A percentile compares a stretch with the other conserved stretches of the same genome.
These are phyloP conservation scores for Colletes latitarsis DNA, from an alignment of 1,140 invertebrate genomes.

Conservation along the genomic window DNA sequence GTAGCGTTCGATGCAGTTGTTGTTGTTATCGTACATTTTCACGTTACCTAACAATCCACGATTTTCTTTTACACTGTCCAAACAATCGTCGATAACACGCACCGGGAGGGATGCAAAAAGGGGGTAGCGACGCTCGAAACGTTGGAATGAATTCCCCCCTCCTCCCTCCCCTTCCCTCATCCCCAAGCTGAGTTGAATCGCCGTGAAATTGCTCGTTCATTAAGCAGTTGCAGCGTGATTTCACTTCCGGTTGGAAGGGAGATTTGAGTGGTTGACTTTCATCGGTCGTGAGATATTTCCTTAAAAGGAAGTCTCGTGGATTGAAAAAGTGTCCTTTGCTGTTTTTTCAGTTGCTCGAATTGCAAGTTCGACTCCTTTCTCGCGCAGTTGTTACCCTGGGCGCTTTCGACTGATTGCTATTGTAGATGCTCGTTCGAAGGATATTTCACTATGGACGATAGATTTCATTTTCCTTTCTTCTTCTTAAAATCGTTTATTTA, in stretches of 20 bases:
- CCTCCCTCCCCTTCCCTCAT: background rate
- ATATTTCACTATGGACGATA: background rate
- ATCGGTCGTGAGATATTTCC: background rate
- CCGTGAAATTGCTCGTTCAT: conserved; percentile 20
- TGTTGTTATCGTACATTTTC: background rate
- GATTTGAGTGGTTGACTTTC: conserved; percentile 19
- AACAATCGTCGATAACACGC: background rate
- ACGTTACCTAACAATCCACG: conserved; percentile 22
- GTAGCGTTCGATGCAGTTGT: conserved; percentile 20
- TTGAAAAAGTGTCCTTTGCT: background rate
- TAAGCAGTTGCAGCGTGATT: conserved; percentile 10
- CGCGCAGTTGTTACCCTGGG: background rate
- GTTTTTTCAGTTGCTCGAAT: background rate
- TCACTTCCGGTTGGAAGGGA: background rate
- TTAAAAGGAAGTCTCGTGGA: background rate
- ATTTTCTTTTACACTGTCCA: background rate
- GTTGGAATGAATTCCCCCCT: background rate
- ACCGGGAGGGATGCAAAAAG: background rate
- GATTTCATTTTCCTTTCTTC: background rate
- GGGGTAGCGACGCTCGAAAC: background rate
- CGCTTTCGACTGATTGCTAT: background rate
- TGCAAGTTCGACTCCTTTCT: background rate
- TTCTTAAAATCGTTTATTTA: no score
- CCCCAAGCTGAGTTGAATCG: background rate
- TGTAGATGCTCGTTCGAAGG: background rate